Base-by-base conservation (phyloP, 2,888 invertebrate species). In the Neoascia interrupta region DNA sequence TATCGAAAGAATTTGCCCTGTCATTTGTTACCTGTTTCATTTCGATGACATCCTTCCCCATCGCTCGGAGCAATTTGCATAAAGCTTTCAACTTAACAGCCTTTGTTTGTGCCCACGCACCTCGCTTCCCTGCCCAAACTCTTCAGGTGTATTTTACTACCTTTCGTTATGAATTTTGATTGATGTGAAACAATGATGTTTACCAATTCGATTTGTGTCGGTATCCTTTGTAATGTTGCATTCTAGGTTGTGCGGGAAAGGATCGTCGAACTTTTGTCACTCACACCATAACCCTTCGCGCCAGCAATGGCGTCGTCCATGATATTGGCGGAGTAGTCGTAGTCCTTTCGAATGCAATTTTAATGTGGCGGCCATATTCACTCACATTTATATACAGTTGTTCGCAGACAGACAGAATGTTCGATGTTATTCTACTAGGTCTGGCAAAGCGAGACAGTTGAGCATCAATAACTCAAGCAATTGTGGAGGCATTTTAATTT, bases 331-430 rank as follows among this genome's bases (percentile, higher is more conserved):
- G 10, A 11, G 26, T 11, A 18, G 13, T 1, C 15, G 37, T 51
- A 34, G 36, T 23, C 58, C 18, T 18, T 58, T 69, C 49, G 60
- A 60, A 69, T 69, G 58, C 69, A 69, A 60, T 69, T 69, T 69
- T 69, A 69, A 69, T 69, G 51, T 43, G n/a, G n/a, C 51, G 16
- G 15, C 31, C 49, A 49, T 51, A 58, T 39, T 39, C 15, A 3
- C 15, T 2, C n/a, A n/a, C 28, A 4, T 10, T n/a, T n/a, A n/a
- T n/a, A n/a, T n/a, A n/a, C n/a, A n/a, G n/a, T n/a, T n/a, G 1
- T 21, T 16, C 28, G 28, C 11, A 6, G n/a, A n/a, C n/a, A n/a
- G n/a, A n/a, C n/a, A n/a, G n/a, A n/a, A n/a, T n/a, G n/a, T n/a
- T n/a, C n/a, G 19, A 63, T 39, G 19, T 41, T 19, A 28, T 2